Conservation (phyloP, 2,113 vertebrate species). For the Balaenoptera acutorostrata region DNA sequence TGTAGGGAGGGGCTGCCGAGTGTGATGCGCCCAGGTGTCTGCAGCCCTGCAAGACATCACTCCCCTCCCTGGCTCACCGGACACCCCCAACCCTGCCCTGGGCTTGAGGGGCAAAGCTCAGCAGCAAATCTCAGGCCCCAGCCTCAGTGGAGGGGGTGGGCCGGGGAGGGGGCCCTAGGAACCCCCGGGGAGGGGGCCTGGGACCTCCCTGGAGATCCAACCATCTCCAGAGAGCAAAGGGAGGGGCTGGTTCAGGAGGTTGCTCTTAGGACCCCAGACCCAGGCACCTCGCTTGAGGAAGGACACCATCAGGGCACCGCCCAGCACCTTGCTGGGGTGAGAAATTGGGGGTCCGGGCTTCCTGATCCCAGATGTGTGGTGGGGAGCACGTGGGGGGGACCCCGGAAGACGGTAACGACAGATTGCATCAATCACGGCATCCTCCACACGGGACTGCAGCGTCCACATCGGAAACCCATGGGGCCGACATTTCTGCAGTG, state of each 20-base stretch:
- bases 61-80: not conserved
- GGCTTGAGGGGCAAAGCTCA: not conserved
- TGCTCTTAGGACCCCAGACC: no score
- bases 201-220: not conserved
- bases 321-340: not conserved
- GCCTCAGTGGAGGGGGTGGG: accelerated
- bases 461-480: accelerated
- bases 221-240: not conserved
- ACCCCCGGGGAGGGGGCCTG: not conserved
- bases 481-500: no score
- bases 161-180: not conserved
- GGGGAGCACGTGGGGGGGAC: not conserved
- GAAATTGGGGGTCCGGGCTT: not conserved
- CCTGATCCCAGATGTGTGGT: not conserved
- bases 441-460: not conserved
- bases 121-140: not conserved
- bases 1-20: not conserved
- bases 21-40: no score
- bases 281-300: no score
- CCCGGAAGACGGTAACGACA: accelerated
- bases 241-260: not conserved
- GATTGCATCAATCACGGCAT: not conserved
- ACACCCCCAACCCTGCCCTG: not conserved
- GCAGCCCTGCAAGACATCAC: not conserved
- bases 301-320: accelerated